These are phyloP conservation scores for Gryon sp. DNA, from an alignment of 1,140 invertebrate species.

Conservation along the genomic window DNA sequence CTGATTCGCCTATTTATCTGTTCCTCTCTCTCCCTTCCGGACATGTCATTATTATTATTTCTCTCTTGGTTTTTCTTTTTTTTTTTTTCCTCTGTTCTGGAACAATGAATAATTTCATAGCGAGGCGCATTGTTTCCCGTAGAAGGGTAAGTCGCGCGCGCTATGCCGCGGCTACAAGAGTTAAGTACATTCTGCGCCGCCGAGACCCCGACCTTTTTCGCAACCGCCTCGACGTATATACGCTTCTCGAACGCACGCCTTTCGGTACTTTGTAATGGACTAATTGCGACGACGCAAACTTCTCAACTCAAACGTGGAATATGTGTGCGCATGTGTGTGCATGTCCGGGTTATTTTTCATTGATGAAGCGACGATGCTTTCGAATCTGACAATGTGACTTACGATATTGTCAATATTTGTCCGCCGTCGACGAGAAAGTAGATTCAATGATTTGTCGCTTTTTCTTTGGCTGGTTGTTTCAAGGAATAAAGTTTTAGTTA, in stretches of 20 bases:
- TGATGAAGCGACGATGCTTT: slow-evolving; percentile 43
- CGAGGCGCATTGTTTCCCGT: slow-evolving; percentile 70
- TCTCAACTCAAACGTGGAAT: too few species aligned
- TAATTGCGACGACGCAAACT: slow-evolving; percentile 55
- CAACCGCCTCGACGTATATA: slow-evolving; percentile 29
- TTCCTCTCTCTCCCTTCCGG: slow-evolving; percentile 70
- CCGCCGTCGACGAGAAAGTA: slow-evolving; percentile 12
- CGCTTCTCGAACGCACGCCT: slow-evolving; percentile 46
- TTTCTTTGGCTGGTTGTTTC: too few species aligned
- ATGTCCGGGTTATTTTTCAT: slow-evolving; percentile 52
- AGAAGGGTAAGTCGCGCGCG: slow-evolving; percentile 65
- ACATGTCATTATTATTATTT: slow-evolving; percentile 74
- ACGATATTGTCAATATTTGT: slow-evolving; percentile 50
- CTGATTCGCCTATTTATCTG: slow-evolving; percentile 63
- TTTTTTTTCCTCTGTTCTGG: slow-evolving; percentile 66
- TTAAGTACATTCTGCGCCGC: slow-evolving; percentile 50
- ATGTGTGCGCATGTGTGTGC: neutral
- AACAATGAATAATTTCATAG: slow-evolving; percentile 74
- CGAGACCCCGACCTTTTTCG: slow-evolving; percentile 35
- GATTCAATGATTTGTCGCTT: slow-evolving; percentile 35
- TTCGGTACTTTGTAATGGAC: slow-evolving; percentile 62
- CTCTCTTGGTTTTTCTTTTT: slow-evolving; percentile 60
- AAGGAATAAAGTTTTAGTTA: too few species aligned
- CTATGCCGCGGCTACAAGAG: slow-evolving; percentile 59
- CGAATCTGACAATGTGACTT: slow-evolving; percentile 39